Percentiles rank a stretch among this genome's conserved stretches.
Evolutionary conservation across 2,888 invertebrate genomes (phyloP).

Genomic region (Rhodophaea formosa): DNA sequence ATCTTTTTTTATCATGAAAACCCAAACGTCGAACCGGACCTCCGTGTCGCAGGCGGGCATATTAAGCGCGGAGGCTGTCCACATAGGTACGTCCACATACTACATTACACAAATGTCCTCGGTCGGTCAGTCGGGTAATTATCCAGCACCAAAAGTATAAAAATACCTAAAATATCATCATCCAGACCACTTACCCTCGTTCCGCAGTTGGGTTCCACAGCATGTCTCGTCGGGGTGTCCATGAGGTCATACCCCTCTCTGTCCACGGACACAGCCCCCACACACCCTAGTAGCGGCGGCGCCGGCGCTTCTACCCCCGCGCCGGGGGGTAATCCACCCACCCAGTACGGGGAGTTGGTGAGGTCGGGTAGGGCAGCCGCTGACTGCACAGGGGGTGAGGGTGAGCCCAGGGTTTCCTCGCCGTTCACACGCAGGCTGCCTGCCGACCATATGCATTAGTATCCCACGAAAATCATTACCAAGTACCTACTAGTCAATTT

Average conservation of each 20-base stretch:
- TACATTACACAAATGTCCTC: too few species aligned
- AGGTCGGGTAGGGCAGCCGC: slow-evolving; percentile 85
- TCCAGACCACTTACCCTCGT: slow-evolving; percentile 76
- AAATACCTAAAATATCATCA: too few species aligned
- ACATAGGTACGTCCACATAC: too few species aligned
- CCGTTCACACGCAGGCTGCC: slow-evolving; percentile 87
- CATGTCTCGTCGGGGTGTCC: slow-evolving; percentile 84
- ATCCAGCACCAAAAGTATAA: too few species aligned
- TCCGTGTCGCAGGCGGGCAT: too few species aligned
- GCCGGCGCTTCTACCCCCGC: slow-evolving; percentile 29
- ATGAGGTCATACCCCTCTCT: slow-evolving; percentile 87
- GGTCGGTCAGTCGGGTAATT: too few species aligned
- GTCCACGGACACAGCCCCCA: slow-evolving; percentile 88
- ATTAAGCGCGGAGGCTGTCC: too few species aligned
- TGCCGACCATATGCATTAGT: slow-evolving; percentile 52
- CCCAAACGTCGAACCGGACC: too few species aligned
- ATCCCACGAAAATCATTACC: slow-evolving; percentile 21
- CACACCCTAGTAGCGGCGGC: slow-evolving; percentile 88
- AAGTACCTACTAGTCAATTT: too few species aligned
- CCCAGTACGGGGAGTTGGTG: slow-evolving; percentile 85
- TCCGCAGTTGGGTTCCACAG: slow-evolving; percentile 87
- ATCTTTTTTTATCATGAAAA: too few species aligned
- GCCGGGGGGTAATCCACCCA: slow-evolving; percentile 93
- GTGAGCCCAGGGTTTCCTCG: slow-evolving; percentile 84
- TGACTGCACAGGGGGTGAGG: slow-evolving; percentile 82